These are phyloP conservation scores for Taxidea taxus DNA, from an alignment of 2,113 vertebrate genomes.

Conservation along the genomic window DNA sequence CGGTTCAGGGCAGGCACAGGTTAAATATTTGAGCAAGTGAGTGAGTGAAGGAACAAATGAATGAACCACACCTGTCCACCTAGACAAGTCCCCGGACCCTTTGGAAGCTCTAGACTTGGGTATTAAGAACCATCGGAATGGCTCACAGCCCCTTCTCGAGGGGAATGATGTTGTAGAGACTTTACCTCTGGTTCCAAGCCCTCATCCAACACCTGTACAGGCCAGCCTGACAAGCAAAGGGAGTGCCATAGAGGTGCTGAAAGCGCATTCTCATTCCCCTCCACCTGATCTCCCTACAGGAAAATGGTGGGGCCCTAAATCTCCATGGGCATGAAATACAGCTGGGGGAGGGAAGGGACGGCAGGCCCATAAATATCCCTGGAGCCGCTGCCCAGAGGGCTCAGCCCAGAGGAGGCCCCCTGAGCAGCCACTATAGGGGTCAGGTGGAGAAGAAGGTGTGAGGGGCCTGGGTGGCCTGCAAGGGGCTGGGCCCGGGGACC, in stretches of 20 bases:
- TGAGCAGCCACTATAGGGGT: too few relatives aligned
- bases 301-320: neutral
- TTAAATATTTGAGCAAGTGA: neutral
- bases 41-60: neutral
- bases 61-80: neutral
- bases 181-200: neutral
- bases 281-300: neutral
- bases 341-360: neutral
- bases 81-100: neutral
- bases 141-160: neutral
- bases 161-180: neutral
- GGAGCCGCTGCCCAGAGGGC: neutral
- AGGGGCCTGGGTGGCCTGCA: neutral
- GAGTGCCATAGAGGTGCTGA: neutral
- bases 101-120: neutral
- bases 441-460: rapidly evolving
- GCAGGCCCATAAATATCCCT: neutral
- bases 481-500: neutral
- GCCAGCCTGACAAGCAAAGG: neutral
- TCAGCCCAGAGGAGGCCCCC: neutral
- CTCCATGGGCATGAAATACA: neutral
- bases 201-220: neutral
- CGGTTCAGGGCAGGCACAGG: neutral
- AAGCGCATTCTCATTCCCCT: neutral
- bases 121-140: neutral